Base-by-base conservation (phyloP, 2,113 vertebrate genomes). In the Synodontis membranacea region DNA sequence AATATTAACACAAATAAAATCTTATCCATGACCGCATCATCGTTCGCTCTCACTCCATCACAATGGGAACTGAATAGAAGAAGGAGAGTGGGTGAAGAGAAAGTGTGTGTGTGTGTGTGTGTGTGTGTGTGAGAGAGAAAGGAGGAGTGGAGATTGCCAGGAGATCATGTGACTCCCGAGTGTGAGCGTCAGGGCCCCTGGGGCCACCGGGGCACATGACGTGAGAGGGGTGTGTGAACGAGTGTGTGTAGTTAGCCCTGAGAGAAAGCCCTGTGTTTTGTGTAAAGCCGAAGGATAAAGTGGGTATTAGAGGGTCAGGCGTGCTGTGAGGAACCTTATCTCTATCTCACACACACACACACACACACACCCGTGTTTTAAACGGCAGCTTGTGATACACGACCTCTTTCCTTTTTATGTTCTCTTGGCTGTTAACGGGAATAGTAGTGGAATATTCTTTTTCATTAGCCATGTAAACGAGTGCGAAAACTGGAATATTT, bases 101-200 rank as follows among this genome's bases (percentile, higher is more conserved):
- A 75, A 17, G 11, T 34, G 56, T 64, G 37, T 46, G 39, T 68
- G 44, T 80, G 23, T 80, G 78, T 80, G 25, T 80, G 31, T 60
- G 52, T 56, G n/a, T 42, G 39, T 48, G 81, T 48, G 60, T 64
- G 46, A 48, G 50, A 14, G 3, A 78, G 62, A 44, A 54, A 72
- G 50, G 56, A 87, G 74, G 64, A 39, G 8, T 81, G 37, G 31
- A 72, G 62, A 80, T 50, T n/a, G 52, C 23, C 42, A 80, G 37
- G 7, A 60, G 25, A 54, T 90, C 89, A 75, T 81, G 84, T 86
- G 74, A 89, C 44, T 62, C 42, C 58, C 37, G 23, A 34, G 54
- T 80, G 48, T 58, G 58, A 87, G 46, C 70, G 15, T 54, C 72
- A 14, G 21, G 64, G 60, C 37, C 68, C 28, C 46, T 28, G 68